Evolutionary conservation across 2,888 invertebrate species (phyloP).

Genomic region (Eristalis pertinax): DNA sequence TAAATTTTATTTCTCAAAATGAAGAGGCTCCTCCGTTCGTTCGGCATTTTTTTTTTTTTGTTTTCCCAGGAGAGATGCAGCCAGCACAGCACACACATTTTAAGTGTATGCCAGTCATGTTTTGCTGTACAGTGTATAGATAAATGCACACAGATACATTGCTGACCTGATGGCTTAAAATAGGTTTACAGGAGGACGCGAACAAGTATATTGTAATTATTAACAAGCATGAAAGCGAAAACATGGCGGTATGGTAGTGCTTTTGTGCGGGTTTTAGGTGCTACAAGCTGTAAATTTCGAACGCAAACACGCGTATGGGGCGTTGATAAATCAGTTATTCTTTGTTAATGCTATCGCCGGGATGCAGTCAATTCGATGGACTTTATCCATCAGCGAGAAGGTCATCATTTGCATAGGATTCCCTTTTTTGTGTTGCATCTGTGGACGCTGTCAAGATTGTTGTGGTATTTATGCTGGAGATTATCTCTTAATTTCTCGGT

Average conservation of each 20-base stretch:
- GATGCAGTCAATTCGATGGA: background rate
- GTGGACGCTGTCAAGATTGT: background rate
- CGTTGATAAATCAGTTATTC: background rate
- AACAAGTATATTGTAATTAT: background rate
- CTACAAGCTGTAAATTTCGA: background rate
- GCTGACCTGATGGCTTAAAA: conserved; percentile 1
- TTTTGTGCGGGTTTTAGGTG: background rate
- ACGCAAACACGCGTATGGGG: background rate
- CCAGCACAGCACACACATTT: background rate
- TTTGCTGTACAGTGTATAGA: background rate
- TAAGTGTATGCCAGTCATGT: background rate
- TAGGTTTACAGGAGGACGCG: background rate
- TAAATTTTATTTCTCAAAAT: background rate
- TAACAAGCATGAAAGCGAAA: conserved; percentile 1
- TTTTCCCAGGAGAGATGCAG: background rate
- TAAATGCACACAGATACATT: background rate
- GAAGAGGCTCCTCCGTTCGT: background rate
- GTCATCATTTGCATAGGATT: background rate
- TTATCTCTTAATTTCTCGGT: background rate
- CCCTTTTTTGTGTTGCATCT: background rate
- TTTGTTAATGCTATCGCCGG: background rate
- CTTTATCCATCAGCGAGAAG: background rate
- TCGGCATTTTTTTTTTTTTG: too few relatives aligned
- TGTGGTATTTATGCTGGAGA: background rate
- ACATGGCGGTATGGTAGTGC: background rate